These are phyloP conservation scores for Melieria crassipennis DNA, from an alignment of 2,888 invertebrate species.

Conservation along the genomic window DNA sequence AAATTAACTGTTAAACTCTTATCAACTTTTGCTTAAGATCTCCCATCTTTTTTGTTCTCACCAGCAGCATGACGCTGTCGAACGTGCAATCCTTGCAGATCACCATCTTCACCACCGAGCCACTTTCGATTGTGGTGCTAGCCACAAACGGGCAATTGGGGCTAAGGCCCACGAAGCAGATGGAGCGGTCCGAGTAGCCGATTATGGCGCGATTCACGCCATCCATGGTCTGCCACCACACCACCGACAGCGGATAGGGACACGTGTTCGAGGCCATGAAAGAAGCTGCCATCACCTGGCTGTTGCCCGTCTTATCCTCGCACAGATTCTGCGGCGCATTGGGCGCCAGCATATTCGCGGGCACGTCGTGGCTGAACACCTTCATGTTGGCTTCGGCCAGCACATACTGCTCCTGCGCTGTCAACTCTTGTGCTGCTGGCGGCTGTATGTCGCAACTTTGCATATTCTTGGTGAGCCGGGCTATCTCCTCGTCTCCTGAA, in stretches of 20 bases:
- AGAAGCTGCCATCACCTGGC: conserved; percentile 58
- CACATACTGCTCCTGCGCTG: conserved; percentile 22
- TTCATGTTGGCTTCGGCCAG: conserved; percentile 43
- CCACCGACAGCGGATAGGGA: conserved; percentile 71
- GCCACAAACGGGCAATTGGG: conserved; percentile 66
- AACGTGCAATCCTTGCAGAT: conserved; percentile 75
- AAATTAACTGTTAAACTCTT: no score
- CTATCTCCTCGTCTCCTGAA: neutral
- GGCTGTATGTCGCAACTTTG: conserved; percentile 14
- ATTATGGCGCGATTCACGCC: conserved; percentile 76
- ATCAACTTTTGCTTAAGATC: no score
- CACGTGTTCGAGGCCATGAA: conserved; percentile 65
- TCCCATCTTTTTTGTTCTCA: conserved; percentile 52
- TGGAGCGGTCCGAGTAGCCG: conserved; percentile 74
- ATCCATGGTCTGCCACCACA: conserved; percentile 81
- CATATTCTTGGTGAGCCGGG: neutral
- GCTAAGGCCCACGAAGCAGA: conserved; percentile 66
- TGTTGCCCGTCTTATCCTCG: conserved; percentile 54
- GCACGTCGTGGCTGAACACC: conserved; percentile 57
- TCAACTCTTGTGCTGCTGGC: conserved; percentile 27
- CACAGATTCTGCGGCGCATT: conserved; percentile 38
- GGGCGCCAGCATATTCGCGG: conserved; percentile 56
- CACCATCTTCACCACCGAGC: conserved; percentile 64
- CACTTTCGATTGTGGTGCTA: conserved; percentile 63
- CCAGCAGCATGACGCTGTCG: conserved; percentile 69